Base-by-base conservation (phyloP, 2,888 invertebrate genomes). In the Acanthopleura granulata region DNA sequence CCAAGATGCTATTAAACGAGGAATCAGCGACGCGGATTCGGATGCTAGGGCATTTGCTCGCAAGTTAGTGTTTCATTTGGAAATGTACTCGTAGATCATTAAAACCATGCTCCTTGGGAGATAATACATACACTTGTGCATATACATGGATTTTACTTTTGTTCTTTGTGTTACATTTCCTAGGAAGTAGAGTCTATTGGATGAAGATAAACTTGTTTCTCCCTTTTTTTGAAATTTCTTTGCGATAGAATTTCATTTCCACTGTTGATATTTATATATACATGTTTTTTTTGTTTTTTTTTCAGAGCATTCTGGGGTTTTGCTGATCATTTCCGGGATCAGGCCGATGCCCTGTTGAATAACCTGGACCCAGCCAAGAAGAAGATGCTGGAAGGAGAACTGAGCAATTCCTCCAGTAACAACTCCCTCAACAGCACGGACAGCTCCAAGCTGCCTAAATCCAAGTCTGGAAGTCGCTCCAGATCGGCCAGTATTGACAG, bases 11-110 rank as follows among this genome's bases (percentile, higher is more conserved):
- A 94, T 99, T 75, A 91, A 91, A 80, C 87, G 89, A 81, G 97
- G 97, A 0, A 94, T 98, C 78, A 93, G 94, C 0, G 99, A 99
- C 92, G 98, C 99, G 0, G 99, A 99, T 91, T 93, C 95, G 49
- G 95, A 95, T 73, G 97, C 98, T 0, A 92, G 99, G 82, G 94
- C 94, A 15, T 93, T 93, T 85, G 94, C 95, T 0, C 93, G 97
- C 87, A 95, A 94, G 96, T 97, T 90, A 91, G 92, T 85, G 12
- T 49, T 9, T 57, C 57, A 40, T 40, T 40, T 40, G 3, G 9
- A 40, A 40, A 40, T 40, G 40, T 40, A 40, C 9, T 40, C 9
- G 3, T 9, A 40, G 40, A 40, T 40, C 9, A 6, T 40, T 9
- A 40, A 40, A 40, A 3, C 40, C 40, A 40, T 40, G 9, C 9